Conservation (phyloP, 2,888 invertebrate genomes). For the Heliconius sara region DNA sequence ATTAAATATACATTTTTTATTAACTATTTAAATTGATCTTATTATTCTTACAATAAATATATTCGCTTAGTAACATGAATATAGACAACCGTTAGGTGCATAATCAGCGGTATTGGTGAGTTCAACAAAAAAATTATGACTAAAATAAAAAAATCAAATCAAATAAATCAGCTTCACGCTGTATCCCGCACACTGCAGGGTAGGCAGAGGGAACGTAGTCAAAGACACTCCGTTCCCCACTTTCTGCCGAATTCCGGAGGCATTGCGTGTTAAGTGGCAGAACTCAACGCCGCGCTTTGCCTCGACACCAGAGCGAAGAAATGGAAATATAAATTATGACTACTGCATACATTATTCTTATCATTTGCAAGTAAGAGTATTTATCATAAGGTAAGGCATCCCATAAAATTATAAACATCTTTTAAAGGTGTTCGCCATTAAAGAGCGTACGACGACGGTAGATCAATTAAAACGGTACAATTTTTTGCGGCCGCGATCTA, state of each 20-base stretch:
- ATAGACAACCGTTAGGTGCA: not conserved
- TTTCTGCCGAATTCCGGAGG: no score
- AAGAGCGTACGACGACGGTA: constrained; percentile 24
- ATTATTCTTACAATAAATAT: not conserved
- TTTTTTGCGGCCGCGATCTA: constrained; percentile 39
- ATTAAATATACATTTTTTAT: no score
- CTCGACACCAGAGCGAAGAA: no score
- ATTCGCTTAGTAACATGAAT: not conserved
- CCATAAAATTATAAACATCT: constrained; percentile 23
- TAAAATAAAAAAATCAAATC: no score
- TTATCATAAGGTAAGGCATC: constrained; percentile 21
- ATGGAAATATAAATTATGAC: no score
- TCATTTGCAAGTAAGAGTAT: not conserved
- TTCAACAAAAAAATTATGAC: not conserved
- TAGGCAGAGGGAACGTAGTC: no score
- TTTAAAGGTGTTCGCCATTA: constrained; percentile 25
- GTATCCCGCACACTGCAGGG: no score
- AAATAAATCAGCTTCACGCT: no score
- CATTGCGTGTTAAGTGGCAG: no score
- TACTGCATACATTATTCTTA: not conserved
- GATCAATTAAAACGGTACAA: constrained; percentile 44
- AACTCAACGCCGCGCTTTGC: no score
- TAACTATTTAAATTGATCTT: not conserved
- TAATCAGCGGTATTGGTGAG: not conserved
- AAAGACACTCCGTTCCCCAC: no score